Percentiles rank a stretch among this genome's conserved stretches.
These are phyloP conservation scores for Ispidina lecontei DNA, from an alignment of 2,797 vertebrate species.

Conservation along the genomic window DNA sequence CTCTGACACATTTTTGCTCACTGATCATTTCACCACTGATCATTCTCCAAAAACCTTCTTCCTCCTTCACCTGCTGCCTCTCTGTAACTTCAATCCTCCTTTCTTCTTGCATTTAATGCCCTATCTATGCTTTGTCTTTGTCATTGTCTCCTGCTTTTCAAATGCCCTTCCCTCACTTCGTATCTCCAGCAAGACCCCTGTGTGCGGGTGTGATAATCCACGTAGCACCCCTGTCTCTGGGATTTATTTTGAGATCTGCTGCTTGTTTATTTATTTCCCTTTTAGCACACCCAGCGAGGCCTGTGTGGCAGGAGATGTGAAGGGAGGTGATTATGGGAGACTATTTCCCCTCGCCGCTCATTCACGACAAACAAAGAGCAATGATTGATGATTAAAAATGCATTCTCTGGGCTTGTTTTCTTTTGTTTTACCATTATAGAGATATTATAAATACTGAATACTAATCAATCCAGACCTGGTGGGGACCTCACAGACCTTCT, in stretches of 20 bases:
- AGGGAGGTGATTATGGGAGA: constrained; percentile 84
- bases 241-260: constrained; percentile 79
- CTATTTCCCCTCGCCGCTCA: constrained; percentile 82
- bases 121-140: background rate
- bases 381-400: constrained; percentile 89
- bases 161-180: background rate
- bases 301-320: constrained; percentile 79
- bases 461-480: constrained; percentile 83
- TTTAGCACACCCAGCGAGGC: constrained; percentile 74
- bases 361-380: constrained; percentile 87
- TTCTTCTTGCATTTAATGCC: background rate
- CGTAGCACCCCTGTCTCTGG: constrained; percentile 72
- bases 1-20: background rate
- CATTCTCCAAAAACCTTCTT: background rate
- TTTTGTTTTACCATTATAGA: constrained; percentile 88
- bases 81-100: background rate
- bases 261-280: constrained; percentile 83
- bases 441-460: constrained; percentile 86
- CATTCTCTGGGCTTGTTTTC: constrained; percentile 86
- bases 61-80: background rate
- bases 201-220: constrained; percentile 69
- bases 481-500: constrained; percentile 79
- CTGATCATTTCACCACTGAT: background rate
- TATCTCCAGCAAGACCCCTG: constrained; percentile 16
- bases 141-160: background rate